Percentiles rank a stretch among this genome's conserved stretches.
These are phyloP conservation scores for Protophormia terraenovae DNA, from an alignment of 2,888 invertebrate species.

Conservation along the genomic window DNA sequence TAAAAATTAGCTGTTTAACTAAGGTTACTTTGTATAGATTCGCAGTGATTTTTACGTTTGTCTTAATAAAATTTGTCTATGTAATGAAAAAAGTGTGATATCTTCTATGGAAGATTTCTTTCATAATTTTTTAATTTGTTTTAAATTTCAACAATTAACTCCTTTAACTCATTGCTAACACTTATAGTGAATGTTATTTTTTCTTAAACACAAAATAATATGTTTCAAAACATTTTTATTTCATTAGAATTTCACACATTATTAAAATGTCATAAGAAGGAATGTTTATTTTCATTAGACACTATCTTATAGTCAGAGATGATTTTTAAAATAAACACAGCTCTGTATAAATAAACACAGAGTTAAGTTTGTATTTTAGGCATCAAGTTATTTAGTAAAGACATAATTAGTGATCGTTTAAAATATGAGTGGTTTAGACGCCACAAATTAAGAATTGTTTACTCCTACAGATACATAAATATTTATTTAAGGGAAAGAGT, in stretches of 20 bases:
- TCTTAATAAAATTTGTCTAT: too few relatives aligned
- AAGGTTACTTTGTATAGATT: too few relatives aligned
- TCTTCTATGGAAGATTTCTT: too few relatives aligned
- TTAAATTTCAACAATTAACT: background rate
- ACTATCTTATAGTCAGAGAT: background rate
- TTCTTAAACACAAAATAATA: background rate
- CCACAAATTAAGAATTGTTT: background rate
- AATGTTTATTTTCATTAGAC: conserved; percentile 9
- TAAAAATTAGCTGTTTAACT: too few relatives aligned
- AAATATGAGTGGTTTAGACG: background rate
- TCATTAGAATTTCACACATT: conserved; percentile 18
- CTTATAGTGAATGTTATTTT: background rate
- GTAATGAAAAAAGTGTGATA: too few relatives aligned
- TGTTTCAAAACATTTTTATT: conserved; percentile 17
- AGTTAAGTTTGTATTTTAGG: background rate
- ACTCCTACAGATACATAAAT: too few relatives aligned
- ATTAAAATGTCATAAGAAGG: background rate
- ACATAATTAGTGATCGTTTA: background rate
- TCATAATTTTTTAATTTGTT: too few relatives aligned
- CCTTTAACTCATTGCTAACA: background rate
- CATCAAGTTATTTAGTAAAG: conserved; percentile 8
- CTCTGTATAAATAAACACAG: background rate
- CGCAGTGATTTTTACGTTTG: too few relatives aligned
- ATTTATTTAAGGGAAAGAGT: background rate
- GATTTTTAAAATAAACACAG: conserved; percentile 42